A percentile compares a stretch with the other conserved stretches of the same genome.
These are phyloP conservation scores for Gasterosteus nipponicus DNA, from an alignment of 2,113 vertebrate species.

Conservation along the genomic window DNA sequence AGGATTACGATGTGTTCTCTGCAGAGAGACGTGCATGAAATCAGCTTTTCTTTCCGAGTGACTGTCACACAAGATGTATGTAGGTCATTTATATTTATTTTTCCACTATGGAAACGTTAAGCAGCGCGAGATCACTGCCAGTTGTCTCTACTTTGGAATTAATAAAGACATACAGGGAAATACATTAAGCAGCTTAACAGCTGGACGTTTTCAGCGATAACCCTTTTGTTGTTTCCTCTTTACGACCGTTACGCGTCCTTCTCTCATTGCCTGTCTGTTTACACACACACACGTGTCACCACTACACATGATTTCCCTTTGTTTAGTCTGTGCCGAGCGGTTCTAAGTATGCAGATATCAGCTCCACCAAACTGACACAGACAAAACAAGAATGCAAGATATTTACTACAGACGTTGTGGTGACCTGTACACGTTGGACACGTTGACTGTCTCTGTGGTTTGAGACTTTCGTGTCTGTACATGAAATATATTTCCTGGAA, in stretches of 20 bases:
- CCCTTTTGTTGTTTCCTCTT: background rate
- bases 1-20: slow-evolving; percentile 22
- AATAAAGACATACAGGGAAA: slow-evolving; percentile 6
- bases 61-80: slow-evolving; percentile 20
- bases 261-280: slow-evolving; percentile 15
- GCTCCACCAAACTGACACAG: slow-evolving; percentile 5
- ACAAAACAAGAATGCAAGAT: background rate
- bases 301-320: slow-evolving; percentile 36
- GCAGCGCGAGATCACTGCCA: slow-evolving; percentile 33
- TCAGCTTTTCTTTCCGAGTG: slow-evolving; percentile 27
- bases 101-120: slow-evolving; percentile 32
- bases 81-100: slow-evolving; percentile 21
- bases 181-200: background rate
- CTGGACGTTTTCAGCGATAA: background rate
- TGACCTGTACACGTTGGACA: too few species aligned
- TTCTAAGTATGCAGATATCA: slow-evolving; percentile 37
- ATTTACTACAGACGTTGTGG: background rate
- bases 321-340: slow-evolving; percentile 28
- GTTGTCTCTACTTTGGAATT: slow-evolving; percentile 41
- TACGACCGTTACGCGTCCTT: background rate
- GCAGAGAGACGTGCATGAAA: background rate
- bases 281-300: slow-evolving; percentile 17
- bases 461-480: background rate
- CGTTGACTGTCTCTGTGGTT: background rate
- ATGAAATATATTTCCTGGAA: background rate